Evolutionary conservation across 2,113 vertebrate species (phyloP).

Genomic region (Dasyurus viverrinus): DNA sequence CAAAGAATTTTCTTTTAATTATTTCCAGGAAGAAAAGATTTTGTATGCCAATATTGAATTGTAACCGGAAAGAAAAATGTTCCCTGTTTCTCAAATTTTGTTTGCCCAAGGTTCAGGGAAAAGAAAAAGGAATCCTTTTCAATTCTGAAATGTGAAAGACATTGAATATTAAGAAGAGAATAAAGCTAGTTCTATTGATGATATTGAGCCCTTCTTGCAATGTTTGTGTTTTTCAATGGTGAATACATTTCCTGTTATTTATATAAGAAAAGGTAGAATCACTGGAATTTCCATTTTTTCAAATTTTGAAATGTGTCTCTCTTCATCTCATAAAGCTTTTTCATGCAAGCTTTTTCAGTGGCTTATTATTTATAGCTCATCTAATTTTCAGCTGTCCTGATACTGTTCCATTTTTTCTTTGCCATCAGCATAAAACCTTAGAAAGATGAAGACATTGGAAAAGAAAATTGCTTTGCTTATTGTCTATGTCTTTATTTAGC

Average conservation of each 20-base stretch:
- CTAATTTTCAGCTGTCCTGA: neutral
- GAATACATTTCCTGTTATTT: neutral
- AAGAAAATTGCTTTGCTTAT: slow-evolving; percentile 33
- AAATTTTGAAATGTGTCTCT: neutral
- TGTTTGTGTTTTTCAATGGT: neutral
- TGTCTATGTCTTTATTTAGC: neutral
- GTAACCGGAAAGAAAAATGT: slow-evolving; percentile 47
- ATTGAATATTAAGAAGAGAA: neutral
- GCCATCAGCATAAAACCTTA: slow-evolving; percentile 6
- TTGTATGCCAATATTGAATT: slow-evolving; percentile 43
- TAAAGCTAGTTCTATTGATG: neutral
- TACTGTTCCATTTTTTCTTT: slow-evolving; percentile 41
- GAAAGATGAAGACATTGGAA: slow-evolving; percentile 12
- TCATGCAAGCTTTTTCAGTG: neutral
- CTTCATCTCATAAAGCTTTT: neutral
- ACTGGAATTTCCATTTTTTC: neutral
- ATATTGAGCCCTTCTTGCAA: neutral
- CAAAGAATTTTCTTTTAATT: slow-evolving; percentile 71
- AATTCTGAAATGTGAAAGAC: neutral
- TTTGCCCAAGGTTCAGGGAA: slow-evolving; percentile 37
- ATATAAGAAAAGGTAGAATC: neutral
- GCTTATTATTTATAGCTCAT: neutral
- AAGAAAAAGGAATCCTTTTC: slow-evolving; percentile 29
- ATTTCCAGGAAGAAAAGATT: slow-evolving; percentile 25
- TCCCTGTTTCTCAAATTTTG: slow-evolving; percentile 13